Evolutionary conservation across 1,140 invertebrate genomes (phyloP), one percentile per base, ranked within the genome.

Genomic region (Drosophila lini): DNA sequence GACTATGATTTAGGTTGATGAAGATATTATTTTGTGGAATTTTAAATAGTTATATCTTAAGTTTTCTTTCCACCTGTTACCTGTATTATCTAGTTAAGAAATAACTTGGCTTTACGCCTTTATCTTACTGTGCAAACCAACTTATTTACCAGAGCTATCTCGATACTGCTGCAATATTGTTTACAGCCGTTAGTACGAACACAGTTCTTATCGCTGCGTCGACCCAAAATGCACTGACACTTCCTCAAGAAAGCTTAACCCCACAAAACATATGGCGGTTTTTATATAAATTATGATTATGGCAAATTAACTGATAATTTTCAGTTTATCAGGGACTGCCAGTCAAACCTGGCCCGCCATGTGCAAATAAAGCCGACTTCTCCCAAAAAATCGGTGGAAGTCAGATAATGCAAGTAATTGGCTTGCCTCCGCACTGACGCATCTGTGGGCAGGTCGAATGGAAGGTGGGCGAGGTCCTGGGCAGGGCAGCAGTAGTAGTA

Each of bases 321-420:
- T 52, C 22, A 5, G 38, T 62, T 79, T 76, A 88, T 88, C 83
- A 65, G 78, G 19, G 19, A 19, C 50, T 53, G 50, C 38, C 50
- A 53, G 50, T 53, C 50, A 53, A 56, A 31, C 38, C 38, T 44
- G 38, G 36, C 62, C 40, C 25, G 53, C 78, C 62, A 73, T 60
- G 77, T 81, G 60, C 64, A 55, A 59, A 77, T 65, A 68, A 41
- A 40, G 57, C 53, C 42, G 58, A 28, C 69, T 74, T 40, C 64
- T 60, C 58, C 44, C 63, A 42, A 47, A 50, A 50, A 77, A 80
- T 74, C 58, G 62, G 36, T 48, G 48, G 28, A 69, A 67, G 53
- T 76, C 59, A 67, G 80, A 88, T 80, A 86, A 86, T 88, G 83
- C 64, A 81, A 62, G 60, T 77, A 74, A 83, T 67, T 86, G 81